phyloP scores from a whole-genome alignment of 2,888 invertebrate species.

The Deladenus siricidicola region DNA sequence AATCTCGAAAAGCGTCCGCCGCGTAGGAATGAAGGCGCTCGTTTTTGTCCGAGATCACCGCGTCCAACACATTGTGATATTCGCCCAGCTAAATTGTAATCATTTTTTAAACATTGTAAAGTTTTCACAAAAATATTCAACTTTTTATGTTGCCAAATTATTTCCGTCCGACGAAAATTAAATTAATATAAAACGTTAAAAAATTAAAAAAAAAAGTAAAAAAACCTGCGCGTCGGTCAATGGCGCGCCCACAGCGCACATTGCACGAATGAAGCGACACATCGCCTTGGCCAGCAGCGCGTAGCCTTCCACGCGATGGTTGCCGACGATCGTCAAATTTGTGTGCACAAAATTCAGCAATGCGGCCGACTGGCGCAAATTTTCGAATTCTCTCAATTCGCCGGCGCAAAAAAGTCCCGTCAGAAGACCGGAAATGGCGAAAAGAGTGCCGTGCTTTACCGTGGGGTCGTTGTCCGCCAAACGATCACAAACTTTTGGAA shows the following conservation, averaged over 20 bases:
- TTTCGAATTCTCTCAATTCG: neutral
- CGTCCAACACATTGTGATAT: slow-evolving; percentile 17
- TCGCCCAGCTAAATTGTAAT: slow-evolving; percentile 9
- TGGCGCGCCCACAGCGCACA: slow-evolving; percentile 13
- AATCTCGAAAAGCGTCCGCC: slow-evolving; percentile 8
- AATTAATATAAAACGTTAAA: neutral
- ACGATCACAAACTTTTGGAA: slow-evolving; percentile 5
- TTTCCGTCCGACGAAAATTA: neutral
- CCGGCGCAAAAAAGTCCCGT: slow-evolving; percentile 3
- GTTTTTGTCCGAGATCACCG: slow-evolving; percentile 16
- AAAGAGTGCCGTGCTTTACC: slow-evolving; percentile 17
- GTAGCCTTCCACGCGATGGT: slow-evolving; percentile 17
- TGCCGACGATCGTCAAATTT: neutral
- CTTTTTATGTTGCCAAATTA: neutral
- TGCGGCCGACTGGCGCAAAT: neutral
- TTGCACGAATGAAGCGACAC: slow-evolving; percentile 18
- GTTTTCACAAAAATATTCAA: neutral
- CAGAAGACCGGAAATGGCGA: slow-evolving; percentile 17
- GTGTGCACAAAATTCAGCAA: neutral
- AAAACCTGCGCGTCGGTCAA: slow-evolving; percentile 23
- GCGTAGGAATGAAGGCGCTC: slow-evolving; percentile 10
- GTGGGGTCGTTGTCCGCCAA: slow-evolving; percentile 5
- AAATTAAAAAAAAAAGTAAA: neutral
- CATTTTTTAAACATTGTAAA: neutral
- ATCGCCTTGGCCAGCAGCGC: slow-evolving; percentile 20